Evolutionary conservation across 2,113 vertebrate genomes (phyloP), one percentile per base, ranked within the genome.

Genomic region (Galeopterus variegatus): DNA sequence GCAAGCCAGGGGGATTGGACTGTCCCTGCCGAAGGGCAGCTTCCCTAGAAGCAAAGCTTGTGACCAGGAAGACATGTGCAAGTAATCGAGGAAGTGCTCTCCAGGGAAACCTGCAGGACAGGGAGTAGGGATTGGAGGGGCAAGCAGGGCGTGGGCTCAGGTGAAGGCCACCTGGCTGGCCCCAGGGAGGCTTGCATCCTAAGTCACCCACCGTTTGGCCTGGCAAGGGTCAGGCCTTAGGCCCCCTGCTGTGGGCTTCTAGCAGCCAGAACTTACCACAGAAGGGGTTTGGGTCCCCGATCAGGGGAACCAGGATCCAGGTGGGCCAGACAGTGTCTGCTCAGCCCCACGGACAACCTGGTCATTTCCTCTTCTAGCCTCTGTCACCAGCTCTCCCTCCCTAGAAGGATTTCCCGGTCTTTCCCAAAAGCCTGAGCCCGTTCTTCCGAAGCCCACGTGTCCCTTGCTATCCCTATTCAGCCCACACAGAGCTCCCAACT

Each of bases 311-410:
- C 36, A 6, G 64, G 41, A 1, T 50, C 52, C 52, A 23, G 17
- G 10, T 1, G 52, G 54, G 65, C 24, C 26, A 10, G 3, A 17
- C 12, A 26, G 24, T 2, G 6, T 2, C 36, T 9, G 5, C 26
- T 0, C 50, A 36, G 28, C 17, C 45, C 77, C 5, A 1, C 8
- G 23, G 48, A 5, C 45, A 11, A 1, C n/a, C 7, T 52, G 1
- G 1, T 13, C 26, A 5, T 41, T 28, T 54, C n/a, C 54, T 8
- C 33, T 54, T 45, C 58, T 6, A 6, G 19, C 31, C 4, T 28
- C 26, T 26, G 19, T 50, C 56, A 26, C 33, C 1, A n/a, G 24
- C 45, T 5, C 24, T 24, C 52, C 7, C 3, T 8, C 48, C 13
- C 3, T 31, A 24, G 19, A 45, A 21, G 52, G 14, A 17, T 6